Base-by-base conservation (phyloP, 1,140 invertebrate genomes). In the Phymorhynchus buccinoides region DNA sequence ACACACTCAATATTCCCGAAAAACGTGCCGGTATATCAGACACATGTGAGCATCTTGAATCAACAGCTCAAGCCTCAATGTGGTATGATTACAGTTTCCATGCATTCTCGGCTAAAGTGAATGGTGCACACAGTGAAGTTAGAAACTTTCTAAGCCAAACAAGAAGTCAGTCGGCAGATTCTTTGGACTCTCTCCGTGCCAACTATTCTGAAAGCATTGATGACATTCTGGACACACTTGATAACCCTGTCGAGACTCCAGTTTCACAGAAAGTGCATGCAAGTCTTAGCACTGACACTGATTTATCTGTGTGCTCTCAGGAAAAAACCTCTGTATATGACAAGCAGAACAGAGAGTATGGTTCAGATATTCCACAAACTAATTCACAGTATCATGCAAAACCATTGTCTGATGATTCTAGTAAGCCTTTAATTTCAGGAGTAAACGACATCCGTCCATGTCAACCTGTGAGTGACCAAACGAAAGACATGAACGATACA, bases 151-250 rank as follows among this genome's bases (percentile, higher is more conserved):
- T 62, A 27, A 62, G 22, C 22, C 56, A 16, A 22, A 27, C 12
- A 14, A 1, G 73, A 75, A 41, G 73, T 22, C 37, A 16, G 73
- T 75, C 73, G 27, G 73, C 37, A 22, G 73, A 75, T 22, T 75
- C 73, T 35, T 27, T 75, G 37, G 35, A 41, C 37, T 75, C 73
- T 41, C 37, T 75, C 2, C 37, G 73, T 27, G 73, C 35, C 4
- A 75, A 75, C 37, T 75, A 7, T 27, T 75, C 73, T 12, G 73
- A 22, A 37, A 75, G 73, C 37, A 37, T 75, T 35, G 73, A 75
- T 4, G 73, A 75, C 30, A 41, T 75, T 75, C 73, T 75, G 7
- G 73, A 75, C 6, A 22, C 37, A 2, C 6, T 75, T 39, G 73
- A 41, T 27, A 16, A 14, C 3, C 37, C 16, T 22, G 37, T 4